Percentiles rank a stretch among this genome's conserved stretches.
These are phyloP conservation scores for Eulemur coronatus DNA, from an alignment of 2,797 vertebrate species.

Conservation along the genomic window DNA sequence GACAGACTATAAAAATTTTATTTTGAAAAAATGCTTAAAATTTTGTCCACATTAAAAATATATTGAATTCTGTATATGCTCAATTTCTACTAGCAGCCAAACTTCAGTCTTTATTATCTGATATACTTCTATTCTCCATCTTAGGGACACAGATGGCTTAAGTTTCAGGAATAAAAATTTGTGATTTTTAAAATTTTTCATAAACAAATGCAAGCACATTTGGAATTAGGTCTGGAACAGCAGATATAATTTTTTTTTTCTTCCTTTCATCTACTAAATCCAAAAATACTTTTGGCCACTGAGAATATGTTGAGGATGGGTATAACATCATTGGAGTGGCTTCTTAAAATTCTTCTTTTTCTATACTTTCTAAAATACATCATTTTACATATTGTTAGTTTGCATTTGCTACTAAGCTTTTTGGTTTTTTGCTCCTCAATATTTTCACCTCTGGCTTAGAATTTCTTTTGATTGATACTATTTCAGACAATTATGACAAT, in stretches of 20 bases:
- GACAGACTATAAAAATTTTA: conserved; percentile 91
- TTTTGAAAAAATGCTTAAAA: conserved; percentile 96
- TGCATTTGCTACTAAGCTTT: neutral
- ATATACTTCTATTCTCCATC: conserved; percentile 91
- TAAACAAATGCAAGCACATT: conserved; percentile 94
- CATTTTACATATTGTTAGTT: neutral
- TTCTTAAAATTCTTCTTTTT: neutral
- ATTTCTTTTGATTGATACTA: neutral
- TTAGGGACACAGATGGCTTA: conserved; percentile 98
- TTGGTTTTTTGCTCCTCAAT: neutral
- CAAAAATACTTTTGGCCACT: conserved; percentile 98
- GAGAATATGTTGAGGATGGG: conserved; percentile 83
- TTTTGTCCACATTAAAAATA: conserved; percentile 88
- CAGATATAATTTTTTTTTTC: conserved; percentile 86
- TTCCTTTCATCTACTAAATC: conserved; percentile 90
- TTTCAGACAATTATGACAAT: neutral
- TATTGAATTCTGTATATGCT: conserved; percentile 86
- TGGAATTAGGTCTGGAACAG: conserved; percentile 98
- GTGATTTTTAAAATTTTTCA: conserved; percentile 76
- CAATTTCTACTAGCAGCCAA: conserved; percentile 90
- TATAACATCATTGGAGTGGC: neutral
- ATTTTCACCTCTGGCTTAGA: neutral
- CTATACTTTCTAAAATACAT: neutral
- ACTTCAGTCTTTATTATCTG: conserved; percentile 89
- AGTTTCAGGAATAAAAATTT: conserved; percentile 95